Evolutionary conservation across 2,797 vertebrate species (phyloP).

Genomic region (Ispidina picta): DNA sequence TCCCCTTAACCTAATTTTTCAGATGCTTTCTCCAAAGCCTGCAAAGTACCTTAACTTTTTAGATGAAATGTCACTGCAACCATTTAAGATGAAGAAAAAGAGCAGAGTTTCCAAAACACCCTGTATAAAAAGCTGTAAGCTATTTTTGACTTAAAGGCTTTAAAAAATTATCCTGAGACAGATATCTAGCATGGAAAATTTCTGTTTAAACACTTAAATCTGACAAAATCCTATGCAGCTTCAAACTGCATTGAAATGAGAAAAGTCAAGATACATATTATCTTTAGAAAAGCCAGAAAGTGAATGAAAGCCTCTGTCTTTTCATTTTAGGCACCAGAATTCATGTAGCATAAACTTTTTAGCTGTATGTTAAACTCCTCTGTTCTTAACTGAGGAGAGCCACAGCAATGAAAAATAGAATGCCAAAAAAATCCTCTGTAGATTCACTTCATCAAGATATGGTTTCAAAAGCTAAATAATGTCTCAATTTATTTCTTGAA

Average conservation of each 20-base stretch:
- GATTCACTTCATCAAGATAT: background rate
- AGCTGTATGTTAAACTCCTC: background rate
- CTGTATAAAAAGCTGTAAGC: background rate
- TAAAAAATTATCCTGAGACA: background rate
- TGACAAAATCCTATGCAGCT: background rate
- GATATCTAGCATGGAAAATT: background rate
- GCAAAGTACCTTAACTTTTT: background rate
- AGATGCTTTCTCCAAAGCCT: background rate
- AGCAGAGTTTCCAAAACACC: background rate
- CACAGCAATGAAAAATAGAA: background rate
- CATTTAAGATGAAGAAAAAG: background rate
- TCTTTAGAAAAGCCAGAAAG: background rate
- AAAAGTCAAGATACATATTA: background rate
- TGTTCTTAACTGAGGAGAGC: background rate
- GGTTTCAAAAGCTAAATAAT: constrained; percentile 7
- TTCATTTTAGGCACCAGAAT: background rate
- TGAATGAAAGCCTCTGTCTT: background rate
- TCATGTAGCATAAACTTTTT: background rate
- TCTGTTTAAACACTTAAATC: background rate
- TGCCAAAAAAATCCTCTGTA: background rate
- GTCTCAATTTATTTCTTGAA: background rate
- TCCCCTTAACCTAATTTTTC: background rate
- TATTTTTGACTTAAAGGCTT: background rate
- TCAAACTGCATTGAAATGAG: background rate
- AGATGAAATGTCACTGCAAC: background rate